phyloP scores from a whole-genome alignment of 2,888 invertebrate genomes.

The Synergus umbraculus region DNA sequence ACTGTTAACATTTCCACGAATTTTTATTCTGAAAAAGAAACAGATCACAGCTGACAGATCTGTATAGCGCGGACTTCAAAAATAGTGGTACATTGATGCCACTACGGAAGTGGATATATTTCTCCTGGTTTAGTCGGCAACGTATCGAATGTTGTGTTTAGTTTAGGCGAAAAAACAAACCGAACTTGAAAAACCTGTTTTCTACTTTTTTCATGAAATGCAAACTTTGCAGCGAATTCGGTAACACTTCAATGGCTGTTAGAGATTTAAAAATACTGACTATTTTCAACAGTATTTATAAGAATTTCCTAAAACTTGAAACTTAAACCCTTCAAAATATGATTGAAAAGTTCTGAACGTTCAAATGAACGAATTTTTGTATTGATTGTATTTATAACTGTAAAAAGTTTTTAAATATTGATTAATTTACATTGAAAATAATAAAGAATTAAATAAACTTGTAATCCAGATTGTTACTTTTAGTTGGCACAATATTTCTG shows the following conservation, averaged over 20 bases:
- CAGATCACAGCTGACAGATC: neutral
- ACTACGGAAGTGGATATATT: neutral
- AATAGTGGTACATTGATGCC: slow-evolving; percentile 8
- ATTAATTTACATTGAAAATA: no score
- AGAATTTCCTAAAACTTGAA: neutral
- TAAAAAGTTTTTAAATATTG: no score
- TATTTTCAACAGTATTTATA: neutral
- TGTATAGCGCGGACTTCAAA: neutral
- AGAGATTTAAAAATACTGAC: neutral
- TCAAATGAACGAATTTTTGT: no score
- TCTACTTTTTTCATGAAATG: neutral
- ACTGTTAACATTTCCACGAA: neutral
- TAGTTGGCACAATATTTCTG: no score
- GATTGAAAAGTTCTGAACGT: no score
- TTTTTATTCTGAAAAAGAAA: slow-evolving; percentile 7
- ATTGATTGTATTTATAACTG: no score
- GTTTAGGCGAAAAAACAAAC: neutral
- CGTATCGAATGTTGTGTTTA: slow-evolving; percentile 17
- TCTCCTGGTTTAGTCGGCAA: neutral
- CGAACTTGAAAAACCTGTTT: neutral
- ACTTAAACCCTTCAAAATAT: neutral
- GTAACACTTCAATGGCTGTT: neutral
- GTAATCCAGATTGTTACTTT: no score
- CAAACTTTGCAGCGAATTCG: neutral
- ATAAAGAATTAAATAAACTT: no score